phyloP scores from a whole-genome alignment of 2,113 vertebrate species.

The Cyprinodon tularosa region DNA sequence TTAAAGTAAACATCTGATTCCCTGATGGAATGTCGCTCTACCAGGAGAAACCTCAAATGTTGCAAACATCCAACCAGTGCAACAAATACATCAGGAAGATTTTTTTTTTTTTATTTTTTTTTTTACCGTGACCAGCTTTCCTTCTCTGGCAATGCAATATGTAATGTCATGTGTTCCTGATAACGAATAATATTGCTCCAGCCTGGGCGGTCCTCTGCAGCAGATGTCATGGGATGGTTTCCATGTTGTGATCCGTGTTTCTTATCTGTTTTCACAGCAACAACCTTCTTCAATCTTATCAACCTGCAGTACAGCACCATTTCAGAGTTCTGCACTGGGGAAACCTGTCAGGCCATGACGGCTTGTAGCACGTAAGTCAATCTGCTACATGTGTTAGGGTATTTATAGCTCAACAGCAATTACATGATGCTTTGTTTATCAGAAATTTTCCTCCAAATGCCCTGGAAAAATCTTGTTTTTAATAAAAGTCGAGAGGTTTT shows the following conservation, averaged over 20 bases:
- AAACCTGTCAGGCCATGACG: slow-evolving; percentile 97
- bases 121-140: background rate
- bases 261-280: slow-evolving; percentile 81
- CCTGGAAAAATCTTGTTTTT: too few relatives aligned
- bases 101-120: too few relatives aligned
- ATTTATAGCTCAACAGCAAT: slow-evolving; percentile 28
- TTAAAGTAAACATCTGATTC: background rate
- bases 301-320: slow-evolving; percentile 99
- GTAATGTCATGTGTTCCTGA: background rate
- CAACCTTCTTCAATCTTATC: slow-evolving; percentile 98
- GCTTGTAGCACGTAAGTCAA: slow-evolving; percentile 95
- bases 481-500: too few relatives aligned
- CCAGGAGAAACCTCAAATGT: background rate
- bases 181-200: background rate
- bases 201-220: background rate
- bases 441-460: slow-evolving; percentile 13
- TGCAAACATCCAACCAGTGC: background rate
- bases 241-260: background rate
- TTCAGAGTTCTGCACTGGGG: slow-evolving; percentile 98
- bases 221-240: background rate
- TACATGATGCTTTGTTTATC: slow-evolving; percentile 46
- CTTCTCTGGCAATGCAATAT: background rate
- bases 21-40: slow-evolving; percentile 3
- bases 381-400: slow-evolving; percentile 16
- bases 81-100: background rate